Evolutionary conservation across 2,888 invertebrate genomes (phyloP).

Genomic region (Resseliella maxima): DNA sequence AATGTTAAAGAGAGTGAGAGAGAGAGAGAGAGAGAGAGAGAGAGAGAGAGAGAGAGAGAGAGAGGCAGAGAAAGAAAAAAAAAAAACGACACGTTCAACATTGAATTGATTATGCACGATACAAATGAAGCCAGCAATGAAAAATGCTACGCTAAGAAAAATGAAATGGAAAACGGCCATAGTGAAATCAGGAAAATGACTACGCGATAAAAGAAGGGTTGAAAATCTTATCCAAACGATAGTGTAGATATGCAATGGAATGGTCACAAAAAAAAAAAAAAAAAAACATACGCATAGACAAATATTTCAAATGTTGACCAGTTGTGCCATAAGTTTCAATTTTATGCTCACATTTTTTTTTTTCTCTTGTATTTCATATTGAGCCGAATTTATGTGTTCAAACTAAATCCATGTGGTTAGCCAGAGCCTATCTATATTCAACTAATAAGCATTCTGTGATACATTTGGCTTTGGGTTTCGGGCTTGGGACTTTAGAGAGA

Average conservation of each 20-base stretch:
- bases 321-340: neutral
- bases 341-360: neutral
- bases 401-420: neutral
- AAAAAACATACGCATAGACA: neutral
- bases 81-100: constrained; percentile 8
- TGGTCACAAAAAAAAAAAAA: neutral
- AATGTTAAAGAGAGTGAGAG: neutral
- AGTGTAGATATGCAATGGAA: too few species aligned
- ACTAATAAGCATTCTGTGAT: neutral
- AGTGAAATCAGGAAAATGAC: constrained; percentile 23
- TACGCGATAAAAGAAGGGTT: neutral
- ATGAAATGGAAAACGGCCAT: neutral
- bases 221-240: neutral
- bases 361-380: neutral
- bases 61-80: too few species aligned
- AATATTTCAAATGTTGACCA: neutral
- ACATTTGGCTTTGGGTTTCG: neutral
- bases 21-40: too few species aligned
- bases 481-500: neutral
- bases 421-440: neutral
- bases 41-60: too few species aligned
- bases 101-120: constrained; percentile 29
- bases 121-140: neutral
- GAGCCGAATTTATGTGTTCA: neutral
- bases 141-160: neutral